A percentile compares a stretch with the other conserved stretches of the same genome.
phyloP scores from a whole-genome alignment of 2,113 vertebrate genomes.

The Hemicordylus capensis region DNA sequence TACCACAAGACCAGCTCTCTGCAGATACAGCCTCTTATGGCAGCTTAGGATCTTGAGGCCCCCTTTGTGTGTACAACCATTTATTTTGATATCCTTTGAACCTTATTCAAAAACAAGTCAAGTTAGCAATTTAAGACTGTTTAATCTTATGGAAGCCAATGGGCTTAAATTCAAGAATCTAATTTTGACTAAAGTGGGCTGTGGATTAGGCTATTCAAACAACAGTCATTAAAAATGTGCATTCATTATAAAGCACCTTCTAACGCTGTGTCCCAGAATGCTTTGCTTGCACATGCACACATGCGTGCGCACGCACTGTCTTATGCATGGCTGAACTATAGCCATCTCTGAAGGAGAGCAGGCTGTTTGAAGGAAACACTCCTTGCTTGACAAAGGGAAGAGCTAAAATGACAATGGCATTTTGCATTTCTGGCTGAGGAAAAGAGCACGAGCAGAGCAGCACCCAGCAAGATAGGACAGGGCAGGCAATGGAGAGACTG shows the following conservation, averaged over 20 bases:
- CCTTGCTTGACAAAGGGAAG: background rate
- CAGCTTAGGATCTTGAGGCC: too few species aligned
- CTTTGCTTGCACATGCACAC: rapidly evolving
- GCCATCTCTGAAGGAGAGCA: background rate
- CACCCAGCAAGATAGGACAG: rapidly evolving
- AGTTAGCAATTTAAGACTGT: background rate
- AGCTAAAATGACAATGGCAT: background rate
- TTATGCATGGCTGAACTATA: rapidly evolving
- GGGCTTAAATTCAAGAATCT: background rate
- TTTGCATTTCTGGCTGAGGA: conserved; percentile 1
- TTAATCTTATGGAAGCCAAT: background rate
- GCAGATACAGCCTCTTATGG: too few species aligned
- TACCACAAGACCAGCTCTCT: too few species aligned
- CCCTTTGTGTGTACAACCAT: background rate
- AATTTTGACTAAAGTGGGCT: background rate
- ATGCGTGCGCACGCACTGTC: background rate
- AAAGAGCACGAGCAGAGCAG: background rate
- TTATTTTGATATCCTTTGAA: background rate
- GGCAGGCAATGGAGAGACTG: background rate
- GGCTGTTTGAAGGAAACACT: background rate
- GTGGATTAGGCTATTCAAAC: background rate
- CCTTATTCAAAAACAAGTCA: background rate
- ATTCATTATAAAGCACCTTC: too few species aligned
- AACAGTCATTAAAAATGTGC: background rate
- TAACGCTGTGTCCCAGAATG: background rate